Conservation (phyloP, 2,888 invertebrate genomes). For the Listrodromus nycthemerus region DNA sequence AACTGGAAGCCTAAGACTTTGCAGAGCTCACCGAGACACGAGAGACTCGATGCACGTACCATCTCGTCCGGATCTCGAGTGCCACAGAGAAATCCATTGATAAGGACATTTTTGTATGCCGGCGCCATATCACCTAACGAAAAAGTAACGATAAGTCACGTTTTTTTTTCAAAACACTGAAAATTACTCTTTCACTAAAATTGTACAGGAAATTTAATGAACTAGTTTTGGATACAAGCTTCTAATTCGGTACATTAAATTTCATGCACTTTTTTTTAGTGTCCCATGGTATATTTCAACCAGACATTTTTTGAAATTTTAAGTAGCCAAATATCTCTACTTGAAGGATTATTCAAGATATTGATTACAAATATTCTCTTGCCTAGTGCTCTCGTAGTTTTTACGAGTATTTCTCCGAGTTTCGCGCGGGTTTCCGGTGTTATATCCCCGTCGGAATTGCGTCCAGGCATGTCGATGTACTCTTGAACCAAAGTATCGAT, state of each 20-base stretch:
- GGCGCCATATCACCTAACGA: constrained; percentile 89
- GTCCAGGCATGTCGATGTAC: constrained; percentile 85
- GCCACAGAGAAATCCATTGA: constrained; percentile 90
- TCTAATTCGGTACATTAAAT: too few relatives aligned
- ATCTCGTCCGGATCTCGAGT: constrained; percentile 90
- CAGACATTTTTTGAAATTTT: too few relatives aligned
- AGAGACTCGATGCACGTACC: constrained; percentile 92
- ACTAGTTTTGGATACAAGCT: too few relatives aligned
- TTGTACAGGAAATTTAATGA: too few relatives aligned
- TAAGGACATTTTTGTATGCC: constrained; percentile 88
- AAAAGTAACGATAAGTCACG: constrained; percentile 30
- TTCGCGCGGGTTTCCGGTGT: constrained; percentile 89
- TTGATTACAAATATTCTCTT: constrained; percentile 73
- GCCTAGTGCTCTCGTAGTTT: constrained; percentile 90
- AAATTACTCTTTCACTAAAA: too few relatives aligned
- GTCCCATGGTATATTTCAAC: too few relatives aligned
- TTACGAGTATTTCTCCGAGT: constrained; percentile 92
- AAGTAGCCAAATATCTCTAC: background rate
- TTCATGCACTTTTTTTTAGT: too few relatives aligned
- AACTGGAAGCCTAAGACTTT: constrained; percentile 90
- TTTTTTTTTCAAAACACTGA: too few relatives aligned
- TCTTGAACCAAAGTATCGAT: constrained; percentile 89
- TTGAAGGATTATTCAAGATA: background rate
- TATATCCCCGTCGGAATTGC: constrained; percentile 83
- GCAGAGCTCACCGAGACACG: constrained; percentile 93